phyloP scores from a whole-genome alignment of 2,113 vertebrate species.

The Chascanopsetta lugubris region DNA sequence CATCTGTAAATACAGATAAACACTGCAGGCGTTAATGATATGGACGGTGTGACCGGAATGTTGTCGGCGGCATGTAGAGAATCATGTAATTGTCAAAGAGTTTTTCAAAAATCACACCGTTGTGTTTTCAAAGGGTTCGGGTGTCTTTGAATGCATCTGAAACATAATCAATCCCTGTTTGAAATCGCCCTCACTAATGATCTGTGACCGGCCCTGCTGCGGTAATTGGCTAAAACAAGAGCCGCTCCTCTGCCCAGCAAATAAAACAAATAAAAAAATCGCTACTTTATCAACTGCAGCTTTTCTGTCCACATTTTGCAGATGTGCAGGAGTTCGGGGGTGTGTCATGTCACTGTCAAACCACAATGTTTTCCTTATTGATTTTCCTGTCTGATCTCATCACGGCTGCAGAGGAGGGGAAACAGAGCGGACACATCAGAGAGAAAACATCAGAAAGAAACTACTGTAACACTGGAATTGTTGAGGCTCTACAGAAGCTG shows the following conservation, averaged over 20 bases:
- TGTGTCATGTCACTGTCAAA: conserved; percentile 69
- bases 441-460: conserved; percentile 60
- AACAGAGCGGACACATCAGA: conserved; percentile 40
- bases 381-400: conserved; percentile 70
- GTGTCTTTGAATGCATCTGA: conserved; percentile 27
- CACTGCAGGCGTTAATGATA: not conserved
- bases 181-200: conserved; percentile 21
- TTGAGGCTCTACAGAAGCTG: conserved; percentile 43
- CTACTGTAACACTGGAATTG: conserved; percentile 49
- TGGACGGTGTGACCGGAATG: not conserved
- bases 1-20: conserved; percentile 24
- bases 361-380: conserved; percentile 68
- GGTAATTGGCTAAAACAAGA: conserved; percentile 13
- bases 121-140: not conserved
- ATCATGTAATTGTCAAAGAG: conserved; percentile 17
- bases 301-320: conserved; percentile 50
- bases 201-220: conserved; percentile 25
- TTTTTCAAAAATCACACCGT: too few species aligned
- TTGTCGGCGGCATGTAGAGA: not conserved
- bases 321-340: conserved; percentile 36
- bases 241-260: conserved; percentile 2
- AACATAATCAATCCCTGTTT: conserved; percentile 38
- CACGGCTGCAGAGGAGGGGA: conserved; percentile 39
- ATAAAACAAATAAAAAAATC: conserved; percentile 10
- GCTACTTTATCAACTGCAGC: conserved; percentile 49